Evolutionary conservation across 2,113 vertebrate genomes (phyloP), one percentile per base, ranked within the genome.

Genomic region (Siphamia tubifer): DNA sequence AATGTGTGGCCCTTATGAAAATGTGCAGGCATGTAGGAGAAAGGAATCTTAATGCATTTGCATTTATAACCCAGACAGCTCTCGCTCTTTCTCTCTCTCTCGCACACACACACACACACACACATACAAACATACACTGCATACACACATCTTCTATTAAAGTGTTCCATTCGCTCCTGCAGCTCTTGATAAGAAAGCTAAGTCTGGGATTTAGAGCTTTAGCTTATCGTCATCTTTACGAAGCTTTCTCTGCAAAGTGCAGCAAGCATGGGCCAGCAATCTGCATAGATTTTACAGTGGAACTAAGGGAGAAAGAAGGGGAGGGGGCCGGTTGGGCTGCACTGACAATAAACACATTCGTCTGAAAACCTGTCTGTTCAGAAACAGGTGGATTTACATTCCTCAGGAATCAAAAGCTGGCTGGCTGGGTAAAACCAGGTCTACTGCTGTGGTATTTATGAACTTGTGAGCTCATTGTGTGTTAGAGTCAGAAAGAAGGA

Each of bases 181-280:
- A 78, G 86, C 89, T 89, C 81, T 86, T 48, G 91, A 92, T 93
- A 92, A 93, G 89, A 87, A 88, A 87, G 87, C 90, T 91, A 89
- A 93, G 85, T 89, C 90, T 86, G 76, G 91, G 91, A 93, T 93
- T 92, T 92, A 87, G 70, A 83, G 91, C 90, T 92, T 90, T 90
- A 84, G 88, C 86, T 92, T 91, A 92, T 92, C 86, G 66, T 90
- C 89, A 92, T 91, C 90, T 93, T 89, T 82, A 78, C 81, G 63
- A 81, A 75, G 79, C 85, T 75, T 83, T 89, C 85, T 85, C 70
- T 72, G 82, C 78, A 91, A 91, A 90, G 84, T 87, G 86, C 87
- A 87, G 81, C 75, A 78, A 86, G 79, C 82, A 86, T 32, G 74
- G 75, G 63, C 83, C 81, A 84, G 76, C 87, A 92, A 93, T 90